phyloP scores from a whole-genome alignment of 2,888 invertebrate species.

The Shargacucullia verbasci region DNA sequence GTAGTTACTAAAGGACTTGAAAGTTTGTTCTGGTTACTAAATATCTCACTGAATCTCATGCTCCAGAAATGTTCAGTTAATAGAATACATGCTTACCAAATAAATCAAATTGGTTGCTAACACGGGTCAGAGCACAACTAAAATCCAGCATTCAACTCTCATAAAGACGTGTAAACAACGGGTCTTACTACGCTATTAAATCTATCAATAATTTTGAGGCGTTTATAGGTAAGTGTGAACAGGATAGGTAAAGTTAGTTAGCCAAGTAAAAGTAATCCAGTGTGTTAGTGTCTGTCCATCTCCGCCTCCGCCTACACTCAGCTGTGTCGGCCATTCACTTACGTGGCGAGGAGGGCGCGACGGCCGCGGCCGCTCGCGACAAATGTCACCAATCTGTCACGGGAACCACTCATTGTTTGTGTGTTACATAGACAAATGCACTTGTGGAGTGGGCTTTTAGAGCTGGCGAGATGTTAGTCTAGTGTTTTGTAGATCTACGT shows the following conservation, averaged over 20 bases:
- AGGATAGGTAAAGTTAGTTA: too few relatives aligned
- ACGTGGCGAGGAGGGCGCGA: not conserved
- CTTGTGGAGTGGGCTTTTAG: slow-evolving; percentile 5
- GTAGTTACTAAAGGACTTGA: not conserved
- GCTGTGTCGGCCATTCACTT: not conserved
- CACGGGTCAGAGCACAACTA: not conserved
- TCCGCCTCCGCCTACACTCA: not conserved
- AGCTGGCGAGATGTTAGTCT: not conserved
- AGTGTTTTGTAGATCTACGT: not conserved
- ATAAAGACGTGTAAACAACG: not conserved
- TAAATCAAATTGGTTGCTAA: too few relatives aligned
- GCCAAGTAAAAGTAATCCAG: not conserved
- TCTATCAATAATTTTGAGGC: not conserved
- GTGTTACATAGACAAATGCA: not conserved
- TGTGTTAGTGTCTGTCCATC: not conserved
- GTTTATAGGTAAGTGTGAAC: not conserved
- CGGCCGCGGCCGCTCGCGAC: slow-evolving; percentile 19
- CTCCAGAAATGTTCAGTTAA: too few relatives aligned
- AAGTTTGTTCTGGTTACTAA: not conserved
- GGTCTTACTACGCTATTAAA: not conserved
- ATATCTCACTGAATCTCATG: not conserved
- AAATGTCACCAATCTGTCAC: slow-evolving; percentile 45
- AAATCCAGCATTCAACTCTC: too few relatives aligned
- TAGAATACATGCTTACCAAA: too few relatives aligned
- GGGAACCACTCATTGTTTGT: slow-evolving; percentile 6